Conservation (phyloP, 2,113 vertebrate species). For the Xiphophorus hellerii region DNA sequence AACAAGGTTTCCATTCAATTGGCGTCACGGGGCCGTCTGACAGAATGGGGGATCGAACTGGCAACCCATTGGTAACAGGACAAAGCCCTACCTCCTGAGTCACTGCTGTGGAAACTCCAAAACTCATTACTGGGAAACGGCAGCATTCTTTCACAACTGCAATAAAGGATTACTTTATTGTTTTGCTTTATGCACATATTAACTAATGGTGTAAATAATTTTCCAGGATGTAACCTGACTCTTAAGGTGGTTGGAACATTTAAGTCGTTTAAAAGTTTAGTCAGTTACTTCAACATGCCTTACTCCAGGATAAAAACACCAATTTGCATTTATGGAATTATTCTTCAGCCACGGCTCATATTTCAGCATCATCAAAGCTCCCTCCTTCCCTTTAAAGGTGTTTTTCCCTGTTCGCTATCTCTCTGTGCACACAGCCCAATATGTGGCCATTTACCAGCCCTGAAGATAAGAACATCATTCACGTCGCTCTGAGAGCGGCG, state of each 20-base stretch:
- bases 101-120: no score
- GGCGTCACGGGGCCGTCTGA: no score
- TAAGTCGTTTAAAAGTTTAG: background rate
- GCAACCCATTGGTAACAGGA: no score
- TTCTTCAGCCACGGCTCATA: background rate
- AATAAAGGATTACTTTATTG: background rate
- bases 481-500: slow-evolving; percentile 16
- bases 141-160: background rate
- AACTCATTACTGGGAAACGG: no score
- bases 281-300: background rate
- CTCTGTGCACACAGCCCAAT: slow-evolving; percentile 31
- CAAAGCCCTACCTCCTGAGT: no score
- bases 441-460: slow-evolving; percentile 9
- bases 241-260: background rate
- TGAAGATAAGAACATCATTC: slow-evolving; percentile 38
- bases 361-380: slow-evolving; percentile 15
- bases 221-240: background rate
- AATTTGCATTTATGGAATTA: slow-evolving; percentile 12
- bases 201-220: background rate
- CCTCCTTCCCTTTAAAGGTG: slow-evolving; percentile 25
- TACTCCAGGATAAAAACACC: background rate
- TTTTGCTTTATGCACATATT: background rate
- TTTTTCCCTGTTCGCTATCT: slow-evolving; percentile 3
- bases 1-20: no score
- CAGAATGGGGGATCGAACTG: no score